Evolutionary conservation across 2,797 vertebrate genomes (phyloP), one percentile per base, ranked within the genome.

Genomic region (Rhinogobio ventralis): DNA sequence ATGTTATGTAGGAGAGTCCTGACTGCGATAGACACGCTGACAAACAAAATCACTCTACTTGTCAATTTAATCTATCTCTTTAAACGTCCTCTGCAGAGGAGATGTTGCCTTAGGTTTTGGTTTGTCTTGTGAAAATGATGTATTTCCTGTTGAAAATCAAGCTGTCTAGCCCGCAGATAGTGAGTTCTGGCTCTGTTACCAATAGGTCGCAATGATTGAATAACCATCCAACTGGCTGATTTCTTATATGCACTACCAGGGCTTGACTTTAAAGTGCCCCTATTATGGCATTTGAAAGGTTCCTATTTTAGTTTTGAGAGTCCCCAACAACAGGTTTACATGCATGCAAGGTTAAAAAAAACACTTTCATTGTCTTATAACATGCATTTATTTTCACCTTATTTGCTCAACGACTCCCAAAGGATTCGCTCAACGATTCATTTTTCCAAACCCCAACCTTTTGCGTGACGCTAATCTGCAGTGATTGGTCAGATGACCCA

Each of bases 11-110:
- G 87, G 69, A 79, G 80, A 81, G 85, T 77, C 73, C 79, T 82
- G 76, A 81, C 82, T 20, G 69, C 81, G 55, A 87, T 79, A 57
- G 87, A 84, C 68, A 77, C 30, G 68, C 85, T 86, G 87, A 88
- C 87, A 90, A 90, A 89, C 85, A 77, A 66, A 80, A 85, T 87
- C 78, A 81, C 25, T 53, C 36, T 17, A 28, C 84, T 73, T 81
- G 78, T 81, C 84, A 81, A 45, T 85, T 80, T n/a, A 51, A 49
- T 79, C 62, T 2, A 28, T 53, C 28, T 39, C 72, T 66, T 60
- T 45, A 75, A 86, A 71, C 23, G 8, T 87, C 75, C 75, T 75
- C 83, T 45, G 69, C 80, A 67, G 25, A 66, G 3, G 20, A 66
- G 57, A 23, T 19, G 33, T 84, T 68, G 73, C 49, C 33, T 68